These are phyloP conservation scores for Stomatorhinus ivindoensis DNA, from an alignment of 2,113 vertebrate species.

Conservation along the genomic window DNA sequence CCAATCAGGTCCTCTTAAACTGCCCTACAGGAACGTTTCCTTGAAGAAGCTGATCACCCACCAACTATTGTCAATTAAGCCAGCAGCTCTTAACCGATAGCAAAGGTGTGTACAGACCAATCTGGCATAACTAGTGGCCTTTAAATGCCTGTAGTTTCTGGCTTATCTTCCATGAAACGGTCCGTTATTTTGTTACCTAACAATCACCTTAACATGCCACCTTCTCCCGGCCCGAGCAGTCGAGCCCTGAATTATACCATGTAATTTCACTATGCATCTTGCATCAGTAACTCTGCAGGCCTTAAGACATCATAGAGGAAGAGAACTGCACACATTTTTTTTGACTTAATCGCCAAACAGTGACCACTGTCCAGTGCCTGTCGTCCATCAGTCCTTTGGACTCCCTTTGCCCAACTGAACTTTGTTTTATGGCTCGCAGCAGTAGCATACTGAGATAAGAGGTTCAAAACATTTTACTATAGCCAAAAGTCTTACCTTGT, in stretches of 20 bases:
- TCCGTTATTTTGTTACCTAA: background rate
- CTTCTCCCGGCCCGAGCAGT: background rate
- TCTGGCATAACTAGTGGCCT: background rate
- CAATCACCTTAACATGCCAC: background rate
- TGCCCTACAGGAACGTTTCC: background rate
- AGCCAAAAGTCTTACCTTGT: constrained; percentile 62
- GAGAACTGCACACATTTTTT: background rate
- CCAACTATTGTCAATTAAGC: background rate
- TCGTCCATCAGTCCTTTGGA: background rate
- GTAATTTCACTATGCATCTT: too few species aligned
- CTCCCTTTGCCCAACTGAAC: background rate
- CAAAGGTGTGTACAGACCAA: too few species aligned
- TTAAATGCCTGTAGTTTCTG: background rate
- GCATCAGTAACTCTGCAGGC: background rate
- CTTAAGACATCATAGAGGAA: background rate
- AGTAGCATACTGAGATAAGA: background rate
- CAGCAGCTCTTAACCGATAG: background rate
- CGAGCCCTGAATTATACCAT: background rate
- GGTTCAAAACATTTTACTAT: background rate
- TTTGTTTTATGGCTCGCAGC: background rate
- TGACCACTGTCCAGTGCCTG: background rate
- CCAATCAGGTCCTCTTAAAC: background rate
- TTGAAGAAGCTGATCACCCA: background rate
- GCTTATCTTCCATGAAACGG: background rate
- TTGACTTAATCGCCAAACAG: background rate